Evolutionary conservation across 2,888 invertebrate genomes (phyloP), one percentile per base, ranked within the genome.

Genomic region (Lingula anatina): DNA sequence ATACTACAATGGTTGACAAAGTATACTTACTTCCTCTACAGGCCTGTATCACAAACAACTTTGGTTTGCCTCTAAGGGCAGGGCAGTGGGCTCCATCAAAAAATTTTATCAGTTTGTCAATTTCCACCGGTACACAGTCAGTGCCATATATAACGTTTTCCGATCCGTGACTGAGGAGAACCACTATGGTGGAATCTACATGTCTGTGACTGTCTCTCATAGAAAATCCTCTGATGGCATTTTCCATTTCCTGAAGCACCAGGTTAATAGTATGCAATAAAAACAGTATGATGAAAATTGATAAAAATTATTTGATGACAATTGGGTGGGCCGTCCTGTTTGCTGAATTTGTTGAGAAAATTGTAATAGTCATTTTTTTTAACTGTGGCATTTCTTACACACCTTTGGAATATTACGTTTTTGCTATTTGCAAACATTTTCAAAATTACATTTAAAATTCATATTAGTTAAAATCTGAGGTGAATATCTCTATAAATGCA

Each of bases 11-110:
- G n/a, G n/a, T n/a, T n/a, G n/a, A n/a, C n/a, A n/a, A n/a, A n/a
- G 35, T 26, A 47, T 23, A 48, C 45, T 52, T 58, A 65, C 65
- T 56, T 57, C 65, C 65, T 35, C 65, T 56, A 41, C 65, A 65
- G 23, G 65, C 63, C 52, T 65, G 64, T 7, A 65, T 54, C n/a
- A 65, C 54, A 40, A 62, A 60, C 37, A 65, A 51, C 49, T 65
- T 65, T 18, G 65, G 65, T 47, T 65, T 65, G 12, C 55, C 48
- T 7, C 52, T 53, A 40, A 65, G 50, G 0, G 51, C 56, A 4
- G 55, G 58, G 44, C 65, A 65, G 5, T 53, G 44, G 24, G 53
- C 49, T 3, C 59, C 52, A 21, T 55, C 54, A 41, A 64, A 64
- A 9, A 54, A 41, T 12, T 57, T 41, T 5, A 50, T 49, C 1